phyloP scores from a whole-genome alignment of 2,888 invertebrate species.

The Carpatolechia fugitivella region DNA sequence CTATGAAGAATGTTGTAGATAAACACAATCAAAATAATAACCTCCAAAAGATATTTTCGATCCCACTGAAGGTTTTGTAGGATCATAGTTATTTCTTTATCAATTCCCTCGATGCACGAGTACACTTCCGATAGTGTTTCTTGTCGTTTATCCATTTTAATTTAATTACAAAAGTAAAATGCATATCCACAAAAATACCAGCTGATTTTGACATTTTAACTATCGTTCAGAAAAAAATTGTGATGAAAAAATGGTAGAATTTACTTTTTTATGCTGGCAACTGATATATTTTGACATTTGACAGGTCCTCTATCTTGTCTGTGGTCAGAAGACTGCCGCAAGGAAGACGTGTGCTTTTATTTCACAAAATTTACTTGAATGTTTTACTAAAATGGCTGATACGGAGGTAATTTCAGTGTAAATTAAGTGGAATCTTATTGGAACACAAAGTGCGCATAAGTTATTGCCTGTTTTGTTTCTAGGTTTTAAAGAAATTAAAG shows the following conservation, averaged over 20 bases:
- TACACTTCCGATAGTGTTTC: constrained; percentile 44
- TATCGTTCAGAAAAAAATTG: not conserved
- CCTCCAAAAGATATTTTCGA: constrained; percentile 48
- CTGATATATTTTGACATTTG: constrained; percentile 14
- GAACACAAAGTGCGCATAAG: constrained; percentile 19
- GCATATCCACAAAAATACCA: not conserved
- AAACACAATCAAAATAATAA: constrained; percentile 25
- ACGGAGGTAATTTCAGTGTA: constrained; percentile 74
- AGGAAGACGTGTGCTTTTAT: constrained; percentile 50
- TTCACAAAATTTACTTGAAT: constrained; percentile 46
- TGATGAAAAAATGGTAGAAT: too few relatives aligned
- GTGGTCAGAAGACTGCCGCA: constrained; percentile 26
- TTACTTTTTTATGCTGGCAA: not conserved
- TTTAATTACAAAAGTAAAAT: not conserved
- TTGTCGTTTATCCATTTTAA: constrained; percentile 43
- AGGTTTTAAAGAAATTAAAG: constrained; percentile 84
- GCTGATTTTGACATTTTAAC: not conserved
- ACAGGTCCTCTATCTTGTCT: constrained; percentile 34
- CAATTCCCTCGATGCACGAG: constrained; percentile 41
- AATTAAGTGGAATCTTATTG: constrained; percentile 7
- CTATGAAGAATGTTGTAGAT: not conserved
- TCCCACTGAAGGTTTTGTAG: constrained; percentile 67
- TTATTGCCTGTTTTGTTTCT: constrained; percentile 34
- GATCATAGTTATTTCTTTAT: constrained; percentile 58
- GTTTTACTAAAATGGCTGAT: constrained; percentile 82